These are phyloP conservation scores for Diacarnus erythraeanus DNA, from an alignment of 37 sponge, comb jelly and placozoan species.

Conservation along the genomic window DNA sequence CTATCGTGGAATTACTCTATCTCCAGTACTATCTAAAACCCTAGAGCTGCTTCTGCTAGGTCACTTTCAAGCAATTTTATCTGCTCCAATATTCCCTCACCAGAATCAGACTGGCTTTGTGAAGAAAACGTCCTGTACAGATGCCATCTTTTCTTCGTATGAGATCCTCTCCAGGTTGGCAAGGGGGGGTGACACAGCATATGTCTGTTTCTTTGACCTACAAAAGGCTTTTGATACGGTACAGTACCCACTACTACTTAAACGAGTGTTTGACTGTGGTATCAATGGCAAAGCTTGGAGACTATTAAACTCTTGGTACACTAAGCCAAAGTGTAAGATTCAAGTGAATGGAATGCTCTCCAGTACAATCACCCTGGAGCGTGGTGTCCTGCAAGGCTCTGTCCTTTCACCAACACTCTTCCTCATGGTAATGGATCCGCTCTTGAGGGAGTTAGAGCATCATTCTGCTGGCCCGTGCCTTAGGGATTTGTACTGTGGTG, in stretches of 20 bases:
- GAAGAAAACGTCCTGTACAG: not conserved
- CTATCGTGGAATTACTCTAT: not conserved
- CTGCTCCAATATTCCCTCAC: not conserved
- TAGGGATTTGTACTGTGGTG: not conserved
- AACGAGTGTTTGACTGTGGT: slow-evolving; percentile 11
- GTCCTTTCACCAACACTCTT: slow-evolving; percentile 14
- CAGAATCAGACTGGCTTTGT: not conserved
- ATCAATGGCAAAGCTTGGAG: slow-evolving; percentile 25
- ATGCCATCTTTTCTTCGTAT: not conserved
- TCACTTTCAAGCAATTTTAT: not conserved
- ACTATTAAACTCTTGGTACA: slow-evolving; percentile 11
- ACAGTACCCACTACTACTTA: slow-evolving; percentile 6
- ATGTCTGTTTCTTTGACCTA: not conserved
- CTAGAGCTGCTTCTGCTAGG: not conserved
- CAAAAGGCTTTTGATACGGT: slow-evolving; percentile 29
- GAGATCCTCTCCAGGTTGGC: not conserved
- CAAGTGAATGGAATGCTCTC: slow-evolving; percentile 10
- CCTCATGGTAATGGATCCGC: slow-evolving; percentile 28
- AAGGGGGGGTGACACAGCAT: not conserved
- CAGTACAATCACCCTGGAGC: not conserved
- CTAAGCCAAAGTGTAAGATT: not conserved
- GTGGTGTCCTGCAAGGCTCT: slow-evolving; percentile 22
- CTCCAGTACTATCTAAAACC: not conserved
- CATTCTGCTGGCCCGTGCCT: not conserved
- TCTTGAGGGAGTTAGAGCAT: not conserved